Evolutionary conservation across 2,888 invertebrate genomes (phyloP).

Genomic region (Lingula anatina): DNA sequence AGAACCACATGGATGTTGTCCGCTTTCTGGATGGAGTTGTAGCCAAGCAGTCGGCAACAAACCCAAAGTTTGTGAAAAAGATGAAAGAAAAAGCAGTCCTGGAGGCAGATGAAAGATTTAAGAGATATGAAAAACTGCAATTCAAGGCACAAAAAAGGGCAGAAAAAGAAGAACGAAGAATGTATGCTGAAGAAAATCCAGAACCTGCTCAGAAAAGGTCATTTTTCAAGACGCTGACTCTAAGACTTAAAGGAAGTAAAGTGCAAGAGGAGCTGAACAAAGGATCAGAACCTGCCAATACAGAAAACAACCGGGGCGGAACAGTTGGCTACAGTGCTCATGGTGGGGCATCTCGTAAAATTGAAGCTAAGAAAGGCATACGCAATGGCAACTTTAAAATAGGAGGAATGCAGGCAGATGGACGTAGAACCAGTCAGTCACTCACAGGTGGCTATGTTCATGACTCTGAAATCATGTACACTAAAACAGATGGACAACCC

Average conservation of each 20-base stretch:
- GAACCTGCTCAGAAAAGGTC: slow-evolving; percentile 15
- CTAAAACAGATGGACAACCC: no score
- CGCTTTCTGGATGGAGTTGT: slow-evolving; percentile 77
- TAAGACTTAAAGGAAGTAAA: slow-evolving; percentile 15
- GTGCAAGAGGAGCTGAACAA: not conserved
- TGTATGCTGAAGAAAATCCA: slow-evolving; percentile 6
- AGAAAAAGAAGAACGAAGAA: slow-evolving; percentile 67
- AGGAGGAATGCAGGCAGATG: no score
- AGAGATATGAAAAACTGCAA: slow-evolving; percentile 77
- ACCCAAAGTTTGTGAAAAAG: slow-evolving; percentile 20
- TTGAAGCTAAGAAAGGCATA: no score
- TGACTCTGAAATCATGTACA: no score
- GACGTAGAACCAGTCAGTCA: no score
- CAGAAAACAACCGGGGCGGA: not conserved
- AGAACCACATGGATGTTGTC: slow-evolving; percentile 80
- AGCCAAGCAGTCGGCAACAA: slow-evolving; percentile 67
- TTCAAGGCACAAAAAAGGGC: slow-evolving; percentile 70
- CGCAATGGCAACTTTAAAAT: no score
- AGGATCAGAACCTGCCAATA: no score
- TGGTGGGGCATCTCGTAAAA: no score
- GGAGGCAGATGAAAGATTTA: slow-evolving; percentile 78
- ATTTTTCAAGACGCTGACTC: slow-evolving; percentile 27
- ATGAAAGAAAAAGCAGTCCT: slow-evolving; percentile 81
- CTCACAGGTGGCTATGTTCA: no score
- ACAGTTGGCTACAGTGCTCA: no score